Evolutionary conservation across 2,113 vertebrate species (phyloP).

Genomic region (Gopherus flavomarginatus): DNA sequence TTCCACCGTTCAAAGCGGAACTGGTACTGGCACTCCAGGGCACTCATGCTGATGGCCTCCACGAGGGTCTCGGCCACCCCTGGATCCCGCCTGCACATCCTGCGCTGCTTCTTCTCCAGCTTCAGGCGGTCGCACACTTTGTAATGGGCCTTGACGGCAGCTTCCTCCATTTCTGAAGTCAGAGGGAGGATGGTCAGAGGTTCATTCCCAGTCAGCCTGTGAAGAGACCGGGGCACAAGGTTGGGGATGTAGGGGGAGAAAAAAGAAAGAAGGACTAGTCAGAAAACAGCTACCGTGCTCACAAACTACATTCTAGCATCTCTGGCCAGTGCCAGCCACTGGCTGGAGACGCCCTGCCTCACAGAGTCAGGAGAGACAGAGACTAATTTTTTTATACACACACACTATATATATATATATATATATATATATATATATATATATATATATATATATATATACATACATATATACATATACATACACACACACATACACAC

Average conservation of each 20-base stretch:
- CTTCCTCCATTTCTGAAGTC: slow-evolving; percentile 91
- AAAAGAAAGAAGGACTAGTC: neutral
- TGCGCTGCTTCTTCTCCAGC: slow-evolving; percentile 96
- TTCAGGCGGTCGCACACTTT: slow-evolving; percentile 98
- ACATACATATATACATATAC: too few relatives aligned
- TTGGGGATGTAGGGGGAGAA: fast-evolving
- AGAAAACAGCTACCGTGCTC: neutral
- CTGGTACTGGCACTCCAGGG: slow-evolving; percentile 96
- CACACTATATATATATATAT: too few relatives aligned
- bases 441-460: too few relatives aligned
- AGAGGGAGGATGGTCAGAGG: slow-evolving; percentile 96
- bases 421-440: too few relatives aligned
- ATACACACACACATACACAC: too few relatives aligned
- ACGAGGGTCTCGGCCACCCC: slow-evolving; percentile 95
- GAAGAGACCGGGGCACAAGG: neutral
- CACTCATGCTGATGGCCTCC: slow-evolving; percentile 97
- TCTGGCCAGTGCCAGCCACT: neutral
- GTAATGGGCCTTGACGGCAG: slow-evolving; percentile 89
- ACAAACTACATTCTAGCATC: neutral
- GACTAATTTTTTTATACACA: too few relatives aligned
- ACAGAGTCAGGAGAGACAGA: neutral
- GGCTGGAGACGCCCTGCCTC: neutral
- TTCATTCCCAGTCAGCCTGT: slow-evolving; percentile 95
- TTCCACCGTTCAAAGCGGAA: slow-evolving; percentile 99
- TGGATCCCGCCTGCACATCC: slow-evolving; percentile 97